phyloP scores from a whole-genome alignment of 2,888 invertebrate genomes.

The Pediacus dermestoides region DNA sequence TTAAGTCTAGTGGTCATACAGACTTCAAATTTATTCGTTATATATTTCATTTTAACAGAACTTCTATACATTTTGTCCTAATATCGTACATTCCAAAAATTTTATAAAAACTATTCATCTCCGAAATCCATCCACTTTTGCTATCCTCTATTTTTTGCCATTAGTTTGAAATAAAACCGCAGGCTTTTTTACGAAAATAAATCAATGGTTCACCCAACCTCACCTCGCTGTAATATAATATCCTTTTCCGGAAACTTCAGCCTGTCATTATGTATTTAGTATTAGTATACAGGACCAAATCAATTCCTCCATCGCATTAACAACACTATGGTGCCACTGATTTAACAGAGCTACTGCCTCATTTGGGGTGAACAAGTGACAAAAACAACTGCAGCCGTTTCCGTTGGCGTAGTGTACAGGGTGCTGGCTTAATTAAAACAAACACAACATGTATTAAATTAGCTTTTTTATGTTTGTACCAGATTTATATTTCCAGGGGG shows the following conservation, averaged over 20 bases:
- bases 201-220: constrained; percentile 10
- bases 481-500: constrained; percentile 21
- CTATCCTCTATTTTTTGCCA: too few species aligned
- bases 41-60: too few species aligned
- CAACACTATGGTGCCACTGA: too few species aligned
- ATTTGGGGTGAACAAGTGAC: constrained; percentile 31
- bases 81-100: too few species aligned
- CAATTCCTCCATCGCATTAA: too few species aligned
- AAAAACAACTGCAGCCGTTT: constrained; percentile 37
- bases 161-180: too few species aligned
- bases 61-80: too few species aligned
- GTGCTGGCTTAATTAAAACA: constrained; percentile 27
- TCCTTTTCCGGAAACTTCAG: constrained; percentile 38
- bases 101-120: too few species aligned
- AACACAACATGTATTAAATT: constrained; percentile 30
- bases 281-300: too few species aligned
- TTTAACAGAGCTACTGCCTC: constrained; percentile 10
- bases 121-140: too few species aligned
- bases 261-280: constrained; percentile 41
- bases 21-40: too few species aligned
- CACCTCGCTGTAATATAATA: constrained; percentile 33
- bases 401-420: constrained; percentile 27
- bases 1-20: too few species aligned
- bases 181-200: constrained; percentile 20
- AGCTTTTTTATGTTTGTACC: constrained; percentile 33